phyloP scores from a whole-genome alignment of 2,888 invertebrate species.

The Synanthedon andrenaeformis region DNA sequence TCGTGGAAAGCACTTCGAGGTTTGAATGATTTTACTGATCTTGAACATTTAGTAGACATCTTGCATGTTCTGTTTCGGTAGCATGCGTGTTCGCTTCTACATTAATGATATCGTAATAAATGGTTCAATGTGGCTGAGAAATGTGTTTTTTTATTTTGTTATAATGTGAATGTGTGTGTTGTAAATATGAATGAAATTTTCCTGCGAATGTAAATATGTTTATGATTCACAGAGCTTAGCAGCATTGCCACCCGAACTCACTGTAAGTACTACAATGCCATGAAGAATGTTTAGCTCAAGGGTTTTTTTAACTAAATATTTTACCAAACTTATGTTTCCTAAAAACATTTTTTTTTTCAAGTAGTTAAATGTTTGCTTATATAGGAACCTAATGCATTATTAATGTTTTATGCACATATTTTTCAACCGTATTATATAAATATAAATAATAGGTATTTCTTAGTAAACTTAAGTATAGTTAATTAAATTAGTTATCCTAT shows the following conservation, averaged over 20 bases:
- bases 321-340: neutral
- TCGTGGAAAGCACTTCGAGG: slow-evolving; percentile 19
- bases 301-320: neutral
- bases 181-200: slow-evolving; percentile 11
- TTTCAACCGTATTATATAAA: no score
- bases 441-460: no score
- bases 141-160: slow-evolving; percentile 16
- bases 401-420: no score
- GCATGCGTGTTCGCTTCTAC: slow-evolving; percentile 20
- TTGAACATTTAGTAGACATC: neutral
- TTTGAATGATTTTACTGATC: slow-evolving; percentile 2
- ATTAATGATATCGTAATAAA: slow-evolving; percentile 12
- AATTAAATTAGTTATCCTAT: no score
- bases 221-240: slow-evolving; percentile 83
- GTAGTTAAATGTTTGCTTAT: no score
- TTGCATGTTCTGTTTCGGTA: slow-evolving; percentile 3
- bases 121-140: slow-evolving; percentile 14
- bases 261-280: slow-evolving; percentile 73
- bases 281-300: slow-evolving; percentile 3
- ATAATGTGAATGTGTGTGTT: slow-evolving; percentile 9
- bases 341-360: no score
- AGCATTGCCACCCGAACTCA: slow-evolving; percentile 82
- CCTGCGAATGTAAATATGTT: slow-evolving; percentile 63
- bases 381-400: no score
- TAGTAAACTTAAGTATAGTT: no score